A percentile compares a stretch with the other conserved stretches of the same genome.
Conservation (phyloP, 1,140 invertebrate species). For the Eubasilissa regina region DNA sequence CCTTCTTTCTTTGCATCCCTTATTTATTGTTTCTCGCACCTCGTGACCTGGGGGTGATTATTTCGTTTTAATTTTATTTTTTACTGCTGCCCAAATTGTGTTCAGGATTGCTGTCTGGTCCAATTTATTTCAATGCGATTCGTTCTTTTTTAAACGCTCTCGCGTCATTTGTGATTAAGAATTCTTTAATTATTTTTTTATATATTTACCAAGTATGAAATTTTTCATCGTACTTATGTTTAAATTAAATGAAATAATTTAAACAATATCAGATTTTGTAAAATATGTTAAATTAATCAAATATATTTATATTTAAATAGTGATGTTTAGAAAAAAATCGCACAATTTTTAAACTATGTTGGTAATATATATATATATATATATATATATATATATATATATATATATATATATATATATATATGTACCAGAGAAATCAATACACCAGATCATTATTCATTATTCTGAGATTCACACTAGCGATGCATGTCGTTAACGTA, state of each 20-base stretch:
- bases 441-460: too few relatives aligned
- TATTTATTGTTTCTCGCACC: constrained; percentile 58
- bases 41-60: constrained; percentile 53
- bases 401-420: too few relatives aligned
- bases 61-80: constrained; percentile 59
- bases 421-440: too few relatives aligned
- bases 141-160: constrained; percentile 6
- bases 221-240: not conserved
- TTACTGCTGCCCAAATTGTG: constrained; percentile 43
- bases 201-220: too few relatives aligned
- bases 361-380: too few relatives aligned
- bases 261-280: not conserved
- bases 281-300: too few relatives aligned
- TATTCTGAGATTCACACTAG: too few relatives aligned
- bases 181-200: not conserved
- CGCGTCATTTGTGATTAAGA: not conserved
- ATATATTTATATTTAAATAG: too few relatives aligned
- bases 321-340: too few relatives aligned
- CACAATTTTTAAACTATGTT: too few relatives aligned
- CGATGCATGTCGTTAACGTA: too few relatives aligned
- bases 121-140: constrained; percentile 34
- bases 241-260: not conserved
- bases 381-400: too few relatives aligned
- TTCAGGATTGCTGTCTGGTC: constrained; percentile 12
- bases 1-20: constrained; percentile 46